These are phyloP conservation scores for Alloplasta piceator DNA, from an alignment of 2,888 invertebrate genomes.

Conservation along the genomic window DNA sequence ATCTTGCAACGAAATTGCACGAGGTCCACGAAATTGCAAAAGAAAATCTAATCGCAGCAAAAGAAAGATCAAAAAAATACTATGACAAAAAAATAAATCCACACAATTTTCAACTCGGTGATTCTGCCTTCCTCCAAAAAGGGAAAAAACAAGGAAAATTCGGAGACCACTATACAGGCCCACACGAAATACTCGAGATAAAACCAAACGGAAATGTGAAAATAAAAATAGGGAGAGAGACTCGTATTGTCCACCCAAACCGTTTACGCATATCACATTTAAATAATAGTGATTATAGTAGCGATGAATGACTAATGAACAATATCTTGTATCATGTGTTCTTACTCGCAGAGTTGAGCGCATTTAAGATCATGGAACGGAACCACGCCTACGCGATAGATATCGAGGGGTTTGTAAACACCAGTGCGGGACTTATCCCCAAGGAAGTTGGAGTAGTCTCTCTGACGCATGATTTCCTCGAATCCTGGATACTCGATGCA, in stretches of 20 bases:
- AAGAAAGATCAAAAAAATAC: too few relatives aligned
- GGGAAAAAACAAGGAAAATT: too few relatives aligned
- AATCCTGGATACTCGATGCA: slow-evolving; percentile 33
- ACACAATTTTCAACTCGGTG: slow-evolving; percentile 24
- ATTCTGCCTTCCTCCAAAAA: slow-evolving; percentile 35
- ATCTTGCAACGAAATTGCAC: background rate
- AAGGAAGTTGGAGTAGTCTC: slow-evolving; percentile 38
- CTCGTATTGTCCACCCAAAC: slow-evolving; percentile 18
- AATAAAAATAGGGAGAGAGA: slow-evolving; percentile 15
- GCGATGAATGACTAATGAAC: slow-evolving; percentile 22
- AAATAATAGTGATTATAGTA: slow-evolving; percentile 7
- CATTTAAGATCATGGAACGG: background rate
- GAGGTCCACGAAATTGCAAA: slow-evolving; percentile 34
- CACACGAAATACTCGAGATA: slow-evolving; percentile 34
- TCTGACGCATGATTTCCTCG: background rate
- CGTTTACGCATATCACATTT: slow-evolving; percentile 14
- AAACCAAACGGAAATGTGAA: background rate
- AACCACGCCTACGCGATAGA: background rate
- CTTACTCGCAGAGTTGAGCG: background rate
- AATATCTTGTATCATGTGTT: too few relatives aligned
- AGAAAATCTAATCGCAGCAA: slow-evolving; percentile 30
- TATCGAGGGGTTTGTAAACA: background rate
- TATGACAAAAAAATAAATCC: slow-evolving; percentile 22
- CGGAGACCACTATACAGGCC: slow-evolving; percentile 60
- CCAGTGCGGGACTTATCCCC: background rate